A percentile compares a stretch with the other conserved stretches of the same genome.
phyloP scores from a whole-genome alignment of 2,888 invertebrate species.

The Micoletzkya japonica region DNA sequence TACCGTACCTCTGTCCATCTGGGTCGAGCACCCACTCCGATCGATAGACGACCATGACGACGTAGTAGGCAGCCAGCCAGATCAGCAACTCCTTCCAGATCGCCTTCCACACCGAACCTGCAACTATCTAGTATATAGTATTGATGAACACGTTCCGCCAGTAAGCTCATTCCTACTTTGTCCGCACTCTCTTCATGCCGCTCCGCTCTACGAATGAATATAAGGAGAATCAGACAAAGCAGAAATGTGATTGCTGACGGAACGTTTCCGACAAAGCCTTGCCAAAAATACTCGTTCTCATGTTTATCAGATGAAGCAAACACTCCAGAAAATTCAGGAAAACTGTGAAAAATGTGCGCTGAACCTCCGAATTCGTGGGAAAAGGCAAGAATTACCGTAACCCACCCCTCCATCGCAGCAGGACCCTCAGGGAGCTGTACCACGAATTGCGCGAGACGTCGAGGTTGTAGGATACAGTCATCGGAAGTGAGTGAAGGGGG shows the following conservation, averaged over 20 bases:
- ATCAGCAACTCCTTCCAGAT: constrained; percentile 47
- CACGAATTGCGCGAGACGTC: constrained; percentile 52
- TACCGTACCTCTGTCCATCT: constrained; percentile 8
- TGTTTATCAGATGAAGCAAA: not conserved
- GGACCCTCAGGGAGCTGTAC: constrained; percentile 39
- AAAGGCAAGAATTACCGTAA: not conserved
- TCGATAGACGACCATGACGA: constrained; percentile 43
- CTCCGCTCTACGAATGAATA: no score
- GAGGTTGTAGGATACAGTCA: constrained; percentile 58
- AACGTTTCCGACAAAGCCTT: no score
- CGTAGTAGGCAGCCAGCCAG: constrained; percentile 43
- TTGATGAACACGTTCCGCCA: no score
- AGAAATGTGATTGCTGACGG: no score
- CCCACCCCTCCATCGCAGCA: constrained; percentile 54
- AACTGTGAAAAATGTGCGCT: not conserved
- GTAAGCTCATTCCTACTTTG: no score
- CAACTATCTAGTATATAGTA: no score
- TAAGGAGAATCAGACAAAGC: no score
- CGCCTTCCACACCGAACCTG: constrained; percentile 54
- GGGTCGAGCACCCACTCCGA: not conserved
- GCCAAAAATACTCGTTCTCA: no score
- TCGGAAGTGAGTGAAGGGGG: constrained; percentile 20
- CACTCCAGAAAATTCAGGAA: no score
- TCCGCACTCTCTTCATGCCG: no score
- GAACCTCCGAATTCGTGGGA: not conserved